Percentiles rank a stretch among this genome's conserved stretches.
These are phyloP conservation scores for Vicugna pacos DNA, from an alignment of 2,113 vertebrate genomes.

Conservation along the genomic window DNA sequence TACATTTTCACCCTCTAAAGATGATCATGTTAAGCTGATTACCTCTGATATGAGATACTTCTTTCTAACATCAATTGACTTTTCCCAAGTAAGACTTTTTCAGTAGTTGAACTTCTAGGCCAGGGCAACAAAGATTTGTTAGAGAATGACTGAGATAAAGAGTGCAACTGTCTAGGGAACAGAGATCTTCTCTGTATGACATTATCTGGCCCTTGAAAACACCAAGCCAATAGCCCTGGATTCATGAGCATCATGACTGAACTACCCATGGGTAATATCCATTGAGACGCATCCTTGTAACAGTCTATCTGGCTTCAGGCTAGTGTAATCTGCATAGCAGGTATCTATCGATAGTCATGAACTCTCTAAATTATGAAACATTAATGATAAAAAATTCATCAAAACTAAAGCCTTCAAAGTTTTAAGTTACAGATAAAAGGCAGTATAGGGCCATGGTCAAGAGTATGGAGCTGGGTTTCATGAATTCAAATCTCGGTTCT, in stretches of 20 bases:
- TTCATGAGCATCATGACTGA: not conserved
- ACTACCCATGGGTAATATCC: not conserved
- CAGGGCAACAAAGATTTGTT: constrained; percentile 52
- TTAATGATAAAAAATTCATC: constrained; percentile 47
- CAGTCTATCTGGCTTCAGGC: not conserved
- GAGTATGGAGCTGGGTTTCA: not conserved
- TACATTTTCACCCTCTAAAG: constrained; percentile 33
- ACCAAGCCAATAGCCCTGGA: not conserved
- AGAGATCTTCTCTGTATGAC: constrained; percentile 21
- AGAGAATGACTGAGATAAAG: not conserved
- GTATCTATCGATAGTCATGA: not conserved
- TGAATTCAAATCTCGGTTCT: constrained; percentile 41
- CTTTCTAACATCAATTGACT: not conserved
- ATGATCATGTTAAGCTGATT: constrained; percentile 16
- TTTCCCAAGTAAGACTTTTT: constrained; percentile 43
- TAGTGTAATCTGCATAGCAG: not conserved
- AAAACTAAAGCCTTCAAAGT: constrained; percentile 19
- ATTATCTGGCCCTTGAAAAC: not conserved
- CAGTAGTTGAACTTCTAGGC: not conserved
- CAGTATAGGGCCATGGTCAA: not conserved
- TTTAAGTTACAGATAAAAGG: constrained; percentile 33
- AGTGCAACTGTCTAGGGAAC: not conserved
- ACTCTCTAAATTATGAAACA: constrained; percentile 49
- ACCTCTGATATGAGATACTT: not conserved
- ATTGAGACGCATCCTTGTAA: not conserved